Evolutionary conservation across 2,888 invertebrate species (phyloP), one percentile per base, ranked within the genome.

Genomic region (Synergus umbraculus): DNA sequence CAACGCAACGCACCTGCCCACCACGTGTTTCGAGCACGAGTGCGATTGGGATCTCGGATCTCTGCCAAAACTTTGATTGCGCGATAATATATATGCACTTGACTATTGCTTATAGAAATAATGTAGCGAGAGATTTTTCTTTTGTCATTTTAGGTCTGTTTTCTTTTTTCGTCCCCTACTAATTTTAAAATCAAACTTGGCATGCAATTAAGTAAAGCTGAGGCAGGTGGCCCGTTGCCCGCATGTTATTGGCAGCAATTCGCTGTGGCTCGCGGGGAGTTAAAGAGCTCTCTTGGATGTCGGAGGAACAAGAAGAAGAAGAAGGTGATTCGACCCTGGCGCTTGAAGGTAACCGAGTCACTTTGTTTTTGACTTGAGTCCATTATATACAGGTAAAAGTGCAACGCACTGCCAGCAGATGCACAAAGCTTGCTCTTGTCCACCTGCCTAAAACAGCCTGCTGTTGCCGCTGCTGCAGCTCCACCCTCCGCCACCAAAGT

Each of bases 381-480:
- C 77, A 60, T 37, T 43, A 76, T 76, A 63, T 76, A 54, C 77
- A 60, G 64, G 65, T 29, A 73, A 78, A 78, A 78, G 78, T 78
- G 79, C 86, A 88, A 87, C 81, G 88, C 85, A 85, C 83, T 83
- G 85, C 82, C 81, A 84, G 83, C 84, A 87, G 87, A 88, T 88
- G 87, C 86, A 86, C 86, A 86, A 87, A 88, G 88, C 85, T 87
- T 85, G 84, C 83, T 83, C 83, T 65, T 78, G 86, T 82, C 87
- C 86, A 87, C 87, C 87, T 87, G 87, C 86, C 84, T 81, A 83
- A 83, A 83, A 65, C 79, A 81, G 84, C 83, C 84, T 81, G 86
- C 83, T 86, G 86, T 80, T 77, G 78, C 77, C 78, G 66, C 54
- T 54, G 76, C 79, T 79, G 83, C 79, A 81, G 83, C 69, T 69